Evolutionary conservation across 1,140 invertebrate species (phyloP).

Genomic region (Zaprionus nigranus): DNA sequence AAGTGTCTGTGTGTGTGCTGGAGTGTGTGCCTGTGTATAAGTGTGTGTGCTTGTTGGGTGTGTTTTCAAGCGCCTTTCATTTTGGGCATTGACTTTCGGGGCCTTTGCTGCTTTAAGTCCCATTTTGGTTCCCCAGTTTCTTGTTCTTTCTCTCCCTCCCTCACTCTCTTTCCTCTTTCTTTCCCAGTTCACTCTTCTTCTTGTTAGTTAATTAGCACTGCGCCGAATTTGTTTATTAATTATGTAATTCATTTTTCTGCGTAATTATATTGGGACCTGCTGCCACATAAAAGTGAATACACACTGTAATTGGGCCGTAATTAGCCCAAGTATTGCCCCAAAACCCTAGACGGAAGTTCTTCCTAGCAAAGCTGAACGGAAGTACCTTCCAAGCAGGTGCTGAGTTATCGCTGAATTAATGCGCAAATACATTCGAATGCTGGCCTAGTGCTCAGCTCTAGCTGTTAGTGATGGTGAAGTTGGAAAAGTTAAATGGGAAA

Average conservation of each 20-base stretch:
- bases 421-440: slow-evolving; percentile 28
- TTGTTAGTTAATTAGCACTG: slow-evolving; percentile 54
- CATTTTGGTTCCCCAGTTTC: slow-evolving; percentile 10
- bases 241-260: slow-evolving; percentile 59
- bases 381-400: slow-evolving; percentile 26
- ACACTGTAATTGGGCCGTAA: slow-evolving; percentile 48
- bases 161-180: not conserved
- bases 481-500: slow-evolving; percentile 3
- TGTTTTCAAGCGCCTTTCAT: slow-evolving; percentile 44
- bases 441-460: not conserved
- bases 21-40: slow-evolving; percentile 13
- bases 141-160: not conserved
- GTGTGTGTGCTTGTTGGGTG: slow-evolving; percentile 23
- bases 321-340: slow-evolving; percentile 41
- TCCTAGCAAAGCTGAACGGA: not conserved
- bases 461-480: slow-evolving; percentile 14
- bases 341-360: slow-evolving; percentile 5
- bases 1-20: not conserved
- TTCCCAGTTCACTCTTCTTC: not conserved
- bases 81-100: slow-evolving; percentile 48
- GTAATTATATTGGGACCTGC: slow-evolving; percentile 58
- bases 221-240: slow-evolving; percentile 58
- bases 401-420: slow-evolving; percentile 36
- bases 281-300: slow-evolving; percentile 49
- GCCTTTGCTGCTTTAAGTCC: slow-evolving; percentile 45